These are phyloP conservation scores for Orthosia cruda DNA, from an alignment of 2,888 invertebrate genomes.

Conservation along the genomic window DNA sequence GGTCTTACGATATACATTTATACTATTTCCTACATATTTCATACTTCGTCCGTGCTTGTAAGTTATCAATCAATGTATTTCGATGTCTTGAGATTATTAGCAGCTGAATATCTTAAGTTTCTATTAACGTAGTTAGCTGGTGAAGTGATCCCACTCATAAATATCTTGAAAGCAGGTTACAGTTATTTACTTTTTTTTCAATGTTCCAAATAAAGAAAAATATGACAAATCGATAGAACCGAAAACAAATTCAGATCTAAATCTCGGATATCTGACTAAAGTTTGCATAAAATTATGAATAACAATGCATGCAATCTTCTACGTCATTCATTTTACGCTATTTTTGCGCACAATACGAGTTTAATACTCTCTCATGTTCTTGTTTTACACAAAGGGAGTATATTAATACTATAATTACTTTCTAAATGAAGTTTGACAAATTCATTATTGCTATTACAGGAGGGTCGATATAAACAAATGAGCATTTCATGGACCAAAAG, in stretches of 20 bases:
- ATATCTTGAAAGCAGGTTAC: slow-evolving; percentile 23
- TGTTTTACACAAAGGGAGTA: slow-evolving; percentile 54
- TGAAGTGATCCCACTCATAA: slow-evolving; percentile 24
- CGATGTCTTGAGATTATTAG: slow-evolving; percentile 61
- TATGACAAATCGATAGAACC: slow-evolving; percentile 25
- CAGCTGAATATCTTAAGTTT: slow-evolving; percentile 42
- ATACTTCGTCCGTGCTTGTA: slow-evolving; percentile 54
- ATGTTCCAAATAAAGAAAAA: slow-evolving; percentile 47
- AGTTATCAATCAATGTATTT: slow-evolving; percentile 63
- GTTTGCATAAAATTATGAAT: slow-evolving; percentile 47
- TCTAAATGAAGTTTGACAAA: slow-evolving; percentile 60
- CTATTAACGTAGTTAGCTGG: slow-evolving; percentile 34
- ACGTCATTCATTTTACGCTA: slow-evolving; percentile 37
- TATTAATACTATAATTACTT: slow-evolving; percentile 61
- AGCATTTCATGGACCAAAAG: slow-evolving; percentile 47
- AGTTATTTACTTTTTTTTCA: slow-evolving; percentile 24
- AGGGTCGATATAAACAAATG: slow-evolving; percentile 46
- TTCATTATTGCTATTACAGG: slow-evolving; percentile 65
- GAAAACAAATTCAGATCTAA: slow-evolving; percentile 53
- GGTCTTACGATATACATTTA: slow-evolving; percentile 58
- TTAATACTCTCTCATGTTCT: slow-evolving; percentile 38
- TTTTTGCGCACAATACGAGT: slow-evolving; percentile 50
- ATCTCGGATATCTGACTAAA: slow-evolving; percentile 35
- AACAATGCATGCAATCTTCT: slow-evolving; percentile 48
- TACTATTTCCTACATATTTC: slow-evolving; percentile 54